Evolutionary conservation across 2,888 invertebrate species (phyloP), one percentile per base, ranked within the genome.

Genomic region (Alentia gelatinosa): DNA sequence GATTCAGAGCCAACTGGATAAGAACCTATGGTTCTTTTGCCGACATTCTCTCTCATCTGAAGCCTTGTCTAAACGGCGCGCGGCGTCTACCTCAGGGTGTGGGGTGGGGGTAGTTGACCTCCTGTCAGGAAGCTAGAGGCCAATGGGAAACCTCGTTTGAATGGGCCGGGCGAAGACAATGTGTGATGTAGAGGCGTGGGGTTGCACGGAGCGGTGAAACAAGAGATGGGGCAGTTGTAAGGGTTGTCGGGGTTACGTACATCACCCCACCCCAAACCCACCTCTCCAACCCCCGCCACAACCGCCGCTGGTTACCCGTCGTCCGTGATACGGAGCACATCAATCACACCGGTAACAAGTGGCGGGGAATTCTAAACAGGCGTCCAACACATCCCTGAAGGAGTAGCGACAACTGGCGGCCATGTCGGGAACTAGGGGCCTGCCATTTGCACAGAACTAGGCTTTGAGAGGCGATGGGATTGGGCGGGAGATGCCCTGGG

Each of bases 131-230:
- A 33, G 30, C 74, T 33, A 19, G 15, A 39, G 5, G 79, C 37
- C n/a, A 79, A 35, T 79, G 0, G 39, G 79, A 79, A 79, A 79
- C 39, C 79, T 79, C 79, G 39, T 79, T 79, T 79, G 39, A 79
- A 79, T 26, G 23, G 35, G 79, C 15, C 39, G 19, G n/a, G 37
- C 23, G 39, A 35, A 35, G 15, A 79, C 79, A 79, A 79, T 79
- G 79, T 26, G 23, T 39, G 37, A 74, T 74, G 74, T 30, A 74
- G 74, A 5, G 63, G n/a, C 15, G 47, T 19, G n/a, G 56, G 56
- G n/a, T 56, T 56, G 56, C n/a, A n/a, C n/a, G n/a, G n/a, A n/a
- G n/a, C n/a, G n/a, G n/a, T n/a, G n/a, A n/a, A n/a, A n/a, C n/a
- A n/a, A n/a, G n/a, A n/a, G n/a, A n/a, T n/a, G n/a, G n/a, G n/a